Conservation (phyloP, 2,888 invertebrate genomes). For the Andrena bucephala region DNA sequence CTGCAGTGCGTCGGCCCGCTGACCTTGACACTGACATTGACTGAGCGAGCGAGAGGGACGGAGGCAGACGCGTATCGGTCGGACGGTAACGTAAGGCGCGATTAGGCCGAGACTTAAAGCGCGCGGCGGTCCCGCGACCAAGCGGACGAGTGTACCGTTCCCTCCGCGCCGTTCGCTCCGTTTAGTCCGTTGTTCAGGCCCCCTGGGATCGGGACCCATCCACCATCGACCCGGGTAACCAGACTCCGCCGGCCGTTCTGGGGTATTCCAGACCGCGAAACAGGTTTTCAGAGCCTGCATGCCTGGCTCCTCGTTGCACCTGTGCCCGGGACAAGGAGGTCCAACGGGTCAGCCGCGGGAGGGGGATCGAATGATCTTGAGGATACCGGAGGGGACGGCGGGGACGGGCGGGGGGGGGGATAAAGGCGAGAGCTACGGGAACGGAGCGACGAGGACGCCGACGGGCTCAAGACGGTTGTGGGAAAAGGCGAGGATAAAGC, state of each 20-base stretch:
- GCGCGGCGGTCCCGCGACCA: constrained; percentile 4
- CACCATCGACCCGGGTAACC: constrained; percentile 64
- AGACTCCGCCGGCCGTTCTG: constrained; percentile 61
- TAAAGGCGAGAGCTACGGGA: constrained; percentile 74
- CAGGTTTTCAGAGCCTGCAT: constrained; percentile 70
- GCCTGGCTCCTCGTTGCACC: constrained; percentile 70
- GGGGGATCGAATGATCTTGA: constrained; percentile 74
- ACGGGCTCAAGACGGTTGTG: constrained; percentile 31
- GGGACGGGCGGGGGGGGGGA: constrained; percentile 68
- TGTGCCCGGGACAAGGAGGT: constrained; percentile 70
- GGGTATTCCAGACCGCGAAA: constrained; percentile 68
- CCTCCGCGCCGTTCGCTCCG: constrained; percentile 15
- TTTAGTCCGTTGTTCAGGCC: constrained; percentile 13
- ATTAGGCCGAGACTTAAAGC: constrained; percentile 51
- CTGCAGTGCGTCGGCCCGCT: constrained; percentile 82
- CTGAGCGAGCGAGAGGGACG: constrained; percentile 59
- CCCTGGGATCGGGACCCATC: constrained; percentile 26
- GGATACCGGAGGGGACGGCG: constrained; percentile 70
- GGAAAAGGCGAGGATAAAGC: constrained; percentile 36
- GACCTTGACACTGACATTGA: constrained; percentile 85
- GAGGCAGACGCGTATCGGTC: constrained; percentile 4
- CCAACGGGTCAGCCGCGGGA: constrained; percentile 42
- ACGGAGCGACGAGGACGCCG: constrained; percentile 76
- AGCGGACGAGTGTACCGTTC: constrained; percentile 25
- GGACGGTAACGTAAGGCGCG: constrained; percentile 21